Percentiles rank a stretch among this genome's conserved stretches.
Evolutionary conservation across 2,797 vertebrate species (phyloP).

Genomic region (Capromys pilorides): DNA sequence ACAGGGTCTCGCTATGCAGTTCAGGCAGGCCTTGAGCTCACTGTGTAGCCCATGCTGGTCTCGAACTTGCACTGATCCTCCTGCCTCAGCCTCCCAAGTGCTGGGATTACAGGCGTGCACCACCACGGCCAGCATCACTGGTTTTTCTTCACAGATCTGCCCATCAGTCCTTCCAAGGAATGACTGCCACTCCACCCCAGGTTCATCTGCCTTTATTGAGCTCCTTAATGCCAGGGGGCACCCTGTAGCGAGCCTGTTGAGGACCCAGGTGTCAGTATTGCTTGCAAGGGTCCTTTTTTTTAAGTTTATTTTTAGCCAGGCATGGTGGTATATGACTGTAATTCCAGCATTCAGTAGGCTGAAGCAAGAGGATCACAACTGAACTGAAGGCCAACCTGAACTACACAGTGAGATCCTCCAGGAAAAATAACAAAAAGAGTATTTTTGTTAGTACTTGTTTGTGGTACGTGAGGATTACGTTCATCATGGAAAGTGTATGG

Average conservation of each 20-base stretch:
- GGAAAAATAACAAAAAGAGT: not conserved
- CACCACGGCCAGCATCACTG: no score
- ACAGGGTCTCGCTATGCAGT: no score
- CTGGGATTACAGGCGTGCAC: no score
- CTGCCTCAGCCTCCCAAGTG: no score
- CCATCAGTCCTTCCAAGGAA: not conserved
- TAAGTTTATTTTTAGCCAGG: not conserved
- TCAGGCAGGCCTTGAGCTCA: no score
- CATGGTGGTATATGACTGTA: not conserved
- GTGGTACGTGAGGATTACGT: no score
- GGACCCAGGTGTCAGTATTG: not conserved
- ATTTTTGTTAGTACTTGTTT: no score
- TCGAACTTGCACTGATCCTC: no score
- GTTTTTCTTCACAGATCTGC: not conserved
- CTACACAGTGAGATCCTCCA: not conserved
- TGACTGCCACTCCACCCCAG: not conserved
- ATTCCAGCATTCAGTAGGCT: not conserved
- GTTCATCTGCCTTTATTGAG: not conserved
- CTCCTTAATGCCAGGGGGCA: not conserved
- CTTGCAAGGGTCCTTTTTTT: not conserved
- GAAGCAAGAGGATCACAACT: not conserved
- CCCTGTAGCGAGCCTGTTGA: not conserved
- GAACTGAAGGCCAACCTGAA: not conserved
- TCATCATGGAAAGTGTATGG: not conserved
- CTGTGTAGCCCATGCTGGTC: no score